Evolutionary conservation across 2,113 vertebrate species (phyloP).

Genomic region (Globicephala melas): DNA sequence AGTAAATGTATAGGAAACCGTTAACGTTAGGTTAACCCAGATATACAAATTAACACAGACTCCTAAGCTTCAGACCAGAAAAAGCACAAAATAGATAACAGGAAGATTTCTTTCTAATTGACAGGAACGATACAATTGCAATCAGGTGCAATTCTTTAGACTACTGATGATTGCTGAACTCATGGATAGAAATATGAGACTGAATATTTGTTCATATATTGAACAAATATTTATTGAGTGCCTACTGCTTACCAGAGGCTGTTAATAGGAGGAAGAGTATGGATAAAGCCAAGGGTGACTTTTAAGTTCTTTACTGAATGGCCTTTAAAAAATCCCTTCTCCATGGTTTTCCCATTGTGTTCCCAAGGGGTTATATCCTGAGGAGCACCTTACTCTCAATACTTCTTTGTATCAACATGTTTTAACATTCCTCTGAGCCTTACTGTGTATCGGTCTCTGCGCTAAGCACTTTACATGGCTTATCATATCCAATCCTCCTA

Average conservation of each 20-base stretch:
- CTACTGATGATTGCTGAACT: neutral
- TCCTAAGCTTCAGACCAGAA: neutral
- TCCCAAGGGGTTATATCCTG: neutral
- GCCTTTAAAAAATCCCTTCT: neutral
- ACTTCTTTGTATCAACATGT: neutral
- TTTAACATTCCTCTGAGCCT: neutral
- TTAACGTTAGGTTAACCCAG: neutral
- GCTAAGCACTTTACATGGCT: neutral
- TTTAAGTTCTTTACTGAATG: slow-evolving; percentile 14
- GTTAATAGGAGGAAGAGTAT: neutral
- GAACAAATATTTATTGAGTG: neutral
- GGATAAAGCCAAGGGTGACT: neutral
- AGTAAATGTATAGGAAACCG: neutral
- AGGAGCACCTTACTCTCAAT: neutral
- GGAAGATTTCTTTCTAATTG: slow-evolving; percentile 11
- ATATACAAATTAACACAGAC: neutral
- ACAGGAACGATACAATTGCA: neutral
- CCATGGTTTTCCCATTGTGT: neutral
- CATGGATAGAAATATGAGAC: neutral
- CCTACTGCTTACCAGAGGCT: neutral
- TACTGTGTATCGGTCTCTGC: neutral
- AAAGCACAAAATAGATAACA: neutral
- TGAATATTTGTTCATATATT: neutral
- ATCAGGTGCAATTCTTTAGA: neutral
- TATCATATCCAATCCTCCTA: neutral